Evolutionary conservation across 2,113 vertebrate species (phyloP).

Genomic region (Acanthisitta chloris): DNA sequence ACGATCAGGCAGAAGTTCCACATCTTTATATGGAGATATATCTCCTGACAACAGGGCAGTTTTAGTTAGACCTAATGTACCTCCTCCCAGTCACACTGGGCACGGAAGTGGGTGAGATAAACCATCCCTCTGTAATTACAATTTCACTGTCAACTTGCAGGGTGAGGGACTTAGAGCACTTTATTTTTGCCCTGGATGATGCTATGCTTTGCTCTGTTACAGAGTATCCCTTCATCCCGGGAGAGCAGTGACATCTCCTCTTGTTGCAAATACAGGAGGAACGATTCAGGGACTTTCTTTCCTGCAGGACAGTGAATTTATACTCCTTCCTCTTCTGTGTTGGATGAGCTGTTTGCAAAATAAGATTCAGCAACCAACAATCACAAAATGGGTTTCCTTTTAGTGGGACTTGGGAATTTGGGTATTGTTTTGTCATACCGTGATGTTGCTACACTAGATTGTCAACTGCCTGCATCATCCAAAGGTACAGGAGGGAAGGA

Average conservation of each 20-base stretch:
- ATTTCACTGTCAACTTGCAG: not conserved
- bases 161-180: not conserved
- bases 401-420: not conserved
- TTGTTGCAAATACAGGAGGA: rapidly evolving
- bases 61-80: rapidly evolving
- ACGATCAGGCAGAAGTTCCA: not conserved
- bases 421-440: not conserved
- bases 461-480: not conserved
- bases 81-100: not conserved
- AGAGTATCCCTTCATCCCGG: not conserved
- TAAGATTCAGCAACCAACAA: not conserved
- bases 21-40: not conserved
- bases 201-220: not conserved
- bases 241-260: rapidly evolving
- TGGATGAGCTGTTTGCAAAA: not conserved
- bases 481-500: not conserved
- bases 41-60: not conserved
- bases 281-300: not conserved
- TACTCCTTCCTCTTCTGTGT: not conserved
- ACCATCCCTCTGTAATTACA: not conserved
- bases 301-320: not conserved
- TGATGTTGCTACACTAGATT: rapidly evolving
- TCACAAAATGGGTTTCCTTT: not conserved
- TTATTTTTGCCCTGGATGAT: rapidly evolving
- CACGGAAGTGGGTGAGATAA: not conserved